These are phyloP conservation scores for Pinctada fucata DNA, from an alignment of 2,888 invertebrate genomes.

Conservation along the genomic window DNA sequence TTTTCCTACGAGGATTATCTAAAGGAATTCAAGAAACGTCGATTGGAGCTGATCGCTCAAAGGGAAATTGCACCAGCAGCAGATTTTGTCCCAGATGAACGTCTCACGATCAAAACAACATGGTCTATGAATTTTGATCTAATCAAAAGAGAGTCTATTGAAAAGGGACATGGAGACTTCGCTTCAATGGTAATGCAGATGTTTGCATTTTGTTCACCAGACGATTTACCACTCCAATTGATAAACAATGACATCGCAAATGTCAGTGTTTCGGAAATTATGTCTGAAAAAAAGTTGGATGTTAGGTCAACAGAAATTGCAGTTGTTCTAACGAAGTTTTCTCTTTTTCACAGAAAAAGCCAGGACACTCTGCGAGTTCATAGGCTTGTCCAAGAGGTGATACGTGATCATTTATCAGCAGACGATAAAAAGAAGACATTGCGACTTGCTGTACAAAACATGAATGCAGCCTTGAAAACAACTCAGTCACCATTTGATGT, in stretches of 20 bases:
- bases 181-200: slow-evolving; percentile 35
- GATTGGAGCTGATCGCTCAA: slow-evolving; percentile 25
- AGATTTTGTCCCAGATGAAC: not conserved
- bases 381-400: slow-evolving; percentile 42
- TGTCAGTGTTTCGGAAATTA: slow-evolving; percentile 21
- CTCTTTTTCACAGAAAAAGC: slow-evolving; percentile 21
- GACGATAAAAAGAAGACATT: not conserved
- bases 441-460: slow-evolving; percentile 31
- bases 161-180: slow-evolving; percentile 25
- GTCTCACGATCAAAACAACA: slow-evolving; percentile 34
- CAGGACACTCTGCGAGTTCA: slow-evolving; percentile 30
- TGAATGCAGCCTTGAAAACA: slow-evolving; percentile 28
- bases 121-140: slow-evolving; percentile 42
- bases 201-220: slow-evolving; percentile 29
- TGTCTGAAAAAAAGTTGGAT: not conserved
- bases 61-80: not conserved
- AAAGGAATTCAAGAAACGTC: slow-evolving; percentile 18
- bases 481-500: slow-evolving; percentile 21
- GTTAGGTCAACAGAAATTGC: slow-evolving; percentile 14
- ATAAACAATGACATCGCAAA: slow-evolving; percentile 34
- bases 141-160: slow-evolving; percentile 32
- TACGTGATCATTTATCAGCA: slow-evolving; percentile 29
- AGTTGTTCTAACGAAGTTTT: slow-evolving; percentile 36
- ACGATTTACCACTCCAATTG: slow-evolving; percentile 36
- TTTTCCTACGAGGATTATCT: slow-evolving; percentile 34